phyloP scores from a whole-genome alignment of 2,113 vertebrate genomes.

The Castor canadensis region DNA sequence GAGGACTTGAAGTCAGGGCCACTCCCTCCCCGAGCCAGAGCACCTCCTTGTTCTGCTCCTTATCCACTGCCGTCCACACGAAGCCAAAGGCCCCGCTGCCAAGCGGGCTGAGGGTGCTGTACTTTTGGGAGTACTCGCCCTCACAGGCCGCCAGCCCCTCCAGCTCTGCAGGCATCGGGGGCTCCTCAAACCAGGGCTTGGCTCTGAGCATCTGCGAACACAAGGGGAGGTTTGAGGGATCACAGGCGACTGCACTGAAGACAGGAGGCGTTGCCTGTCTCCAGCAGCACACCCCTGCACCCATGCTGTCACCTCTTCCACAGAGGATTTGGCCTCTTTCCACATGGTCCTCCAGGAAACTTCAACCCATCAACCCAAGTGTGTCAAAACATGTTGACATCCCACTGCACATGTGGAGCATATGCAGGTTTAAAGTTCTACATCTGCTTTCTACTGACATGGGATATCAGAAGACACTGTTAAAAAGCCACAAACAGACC shows the following conservation, averaged over 20 bases:
- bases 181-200: slow-evolving; percentile 80
- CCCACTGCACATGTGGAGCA: not conserved
- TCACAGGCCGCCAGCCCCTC: slow-evolving; percentile 91
- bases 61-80: slow-evolving; percentile 91
- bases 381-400: rapidly evolving
- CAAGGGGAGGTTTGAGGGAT: not conserved
- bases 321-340: not conserved
- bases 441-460: not conserved
- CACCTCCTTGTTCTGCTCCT: slow-evolving; percentile 88
- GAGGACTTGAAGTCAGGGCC: too few relatives aligned
- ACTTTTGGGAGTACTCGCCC: slow-evolving; percentile 89
- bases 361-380: rapidly evolving
- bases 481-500: not conserved
- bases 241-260: rapidly evolving
- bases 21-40: slow-evolving; percentile 42
- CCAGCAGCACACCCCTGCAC: too few relatives aligned
- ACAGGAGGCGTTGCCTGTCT: not conserved
- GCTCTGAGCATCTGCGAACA: slow-evolving; percentile 81
- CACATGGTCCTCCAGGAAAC: not conserved
- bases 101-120: slow-evolving; percentile 87
- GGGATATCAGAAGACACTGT: not conserved
- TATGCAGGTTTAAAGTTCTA: not conserved
- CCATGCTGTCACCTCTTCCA: not conserved
- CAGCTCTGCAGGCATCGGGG: slow-evolving; percentile 84
- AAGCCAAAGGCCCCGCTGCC: slow-evolving; percentile 96